phyloP scores from a whole-genome alignment of 1,140 invertebrate genomes.

The Chymomyza costata region DNA sequence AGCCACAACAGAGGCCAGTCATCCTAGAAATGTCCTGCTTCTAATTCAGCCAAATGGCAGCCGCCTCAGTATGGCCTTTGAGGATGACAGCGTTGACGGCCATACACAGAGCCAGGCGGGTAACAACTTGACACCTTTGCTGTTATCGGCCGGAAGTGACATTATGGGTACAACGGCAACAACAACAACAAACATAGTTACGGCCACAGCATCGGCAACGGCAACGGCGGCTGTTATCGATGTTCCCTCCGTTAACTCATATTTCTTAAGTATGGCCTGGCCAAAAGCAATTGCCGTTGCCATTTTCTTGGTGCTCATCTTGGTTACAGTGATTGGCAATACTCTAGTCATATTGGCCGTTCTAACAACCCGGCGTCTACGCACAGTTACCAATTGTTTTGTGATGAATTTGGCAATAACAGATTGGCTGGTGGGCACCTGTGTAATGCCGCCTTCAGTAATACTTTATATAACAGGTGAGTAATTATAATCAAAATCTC shows the following conservation, averaged over 20 bases:
- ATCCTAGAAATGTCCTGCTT: background rate
- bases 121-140: background rate
- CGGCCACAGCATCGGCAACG: background rate
- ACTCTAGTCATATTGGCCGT: conserved; percentile 93
- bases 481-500: too few relatives aligned
- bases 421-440: conserved; percentile 92
- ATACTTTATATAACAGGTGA: conserved; percentile 80
- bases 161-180: too few relatives aligned
- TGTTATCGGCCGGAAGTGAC: too few relatives aligned
- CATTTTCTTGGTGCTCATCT: conserved; percentile 78
- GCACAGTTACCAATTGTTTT: conserved; percentile 96
- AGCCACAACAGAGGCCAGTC: background rate
- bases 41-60: conserved; percentile 14
- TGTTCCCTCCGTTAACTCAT: conserved; percentile 46
- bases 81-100: conserved; percentile 5
- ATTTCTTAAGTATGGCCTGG: conserved; percentile 55
- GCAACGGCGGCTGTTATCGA: background rate
- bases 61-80: background rate
- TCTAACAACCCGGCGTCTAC: conserved; percentile 89
- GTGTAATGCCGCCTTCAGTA: conserved; percentile 96
- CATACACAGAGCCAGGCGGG: conserved; percentile 1
- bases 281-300: conserved; percentile 55
- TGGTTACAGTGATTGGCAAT: conserved; percentile 86
- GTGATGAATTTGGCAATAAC: conserved; percentile 93
- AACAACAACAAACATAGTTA: too few relatives aligned